A percentile compares a stretch with the other conserved stretches of the same genome.
Conservation (phyloP, 1,140 invertebrate species). For the Diplogasteroides magnus region DNA sequence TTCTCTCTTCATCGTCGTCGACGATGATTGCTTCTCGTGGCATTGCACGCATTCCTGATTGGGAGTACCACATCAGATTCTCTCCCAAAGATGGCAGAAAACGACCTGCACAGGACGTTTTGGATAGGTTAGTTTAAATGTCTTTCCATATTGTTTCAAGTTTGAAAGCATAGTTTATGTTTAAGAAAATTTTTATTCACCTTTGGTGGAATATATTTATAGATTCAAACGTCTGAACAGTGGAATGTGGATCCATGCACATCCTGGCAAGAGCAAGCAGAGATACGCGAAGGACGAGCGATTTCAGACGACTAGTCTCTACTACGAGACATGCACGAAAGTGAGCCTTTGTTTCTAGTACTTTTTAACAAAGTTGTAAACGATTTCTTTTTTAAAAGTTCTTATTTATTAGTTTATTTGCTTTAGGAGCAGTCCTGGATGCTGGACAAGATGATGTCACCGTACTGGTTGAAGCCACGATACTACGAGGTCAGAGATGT, state of each 20-base stretch:
- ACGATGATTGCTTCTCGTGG: slow-evolving; percentile 20
- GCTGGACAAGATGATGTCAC: slow-evolving; percentile 54
- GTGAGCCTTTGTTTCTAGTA: background rate
- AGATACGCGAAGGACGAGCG: slow-evolving; percentile 47
- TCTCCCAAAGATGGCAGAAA: slow-evolving; percentile 46
- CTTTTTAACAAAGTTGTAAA: background rate
- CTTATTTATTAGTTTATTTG: slow-evolving; percentile 1
- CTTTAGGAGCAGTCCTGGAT: slow-evolving; percentile 45
- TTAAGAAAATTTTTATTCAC: slow-evolving; percentile 8
- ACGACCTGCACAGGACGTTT: slow-evolving; percentile 47
- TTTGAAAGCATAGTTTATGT: background rate
- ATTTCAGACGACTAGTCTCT: slow-evolving; percentile 33
- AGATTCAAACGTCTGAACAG: slow-evolving; percentile 54
- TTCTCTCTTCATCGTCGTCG: background rate
- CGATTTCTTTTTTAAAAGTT: slow-evolving; percentile 6
- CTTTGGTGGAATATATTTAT: no score
- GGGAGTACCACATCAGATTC: slow-evolving; percentile 53
- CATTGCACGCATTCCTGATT: slow-evolving; percentile 49
- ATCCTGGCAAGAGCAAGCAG: slow-evolving; percentile 37
- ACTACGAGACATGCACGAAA: slow-evolving; percentile 51
- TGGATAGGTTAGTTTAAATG: slow-evolving; percentile 31
- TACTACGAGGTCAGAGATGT: background rate
- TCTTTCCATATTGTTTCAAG: slow-evolving; percentile 1
- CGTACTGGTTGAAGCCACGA: slow-evolving; percentile 49
- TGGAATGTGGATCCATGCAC: slow-evolving; percentile 49